Evolutionary conservation across 2,797 vertebrate genomes (phyloP), one percentile per base, ranked within the genome.

Genomic region (Alfaro cultratus): DNA sequence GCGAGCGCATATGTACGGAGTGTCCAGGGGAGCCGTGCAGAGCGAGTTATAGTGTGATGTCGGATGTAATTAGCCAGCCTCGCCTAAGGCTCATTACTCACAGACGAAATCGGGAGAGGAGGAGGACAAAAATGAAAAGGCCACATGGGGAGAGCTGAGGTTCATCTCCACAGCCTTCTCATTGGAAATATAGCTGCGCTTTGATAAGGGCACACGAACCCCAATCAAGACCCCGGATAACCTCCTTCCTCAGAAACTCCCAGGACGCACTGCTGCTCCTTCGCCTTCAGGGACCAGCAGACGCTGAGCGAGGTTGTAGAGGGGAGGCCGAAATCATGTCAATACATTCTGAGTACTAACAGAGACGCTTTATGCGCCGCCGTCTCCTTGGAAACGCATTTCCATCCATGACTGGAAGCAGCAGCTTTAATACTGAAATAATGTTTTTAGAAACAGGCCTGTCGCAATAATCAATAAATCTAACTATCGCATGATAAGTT

Each of bases 1-100:
- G 62, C 31, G 57, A 67, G 80, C 73, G 70, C 83, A 88, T 90
- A 86, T 78, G 72, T 55, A 51, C 78, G 79, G 83, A 53, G 74
- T 70, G 89, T 88, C 85, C 86, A 79, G 79, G 85, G 86, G 76
- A 84, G 74, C 82, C 29, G 13, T 16, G 23, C 79, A 72, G 85
- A 86, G 88, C 36, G 23, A 80, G 85, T 91, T 93, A 82, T 80
- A 89, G 92, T 92, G 91, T 91, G 90, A 93, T 94, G 94, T 94
- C 94, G 87, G 85, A 90, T 95, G 87, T 93, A 95, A 95, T 95
- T 94, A 95, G 90, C 88, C 87, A 90, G 87, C 76, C 82, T 85
- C 79, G 88, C 94, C 85, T 77, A 18, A 83, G 91, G 93, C 92
- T 94, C 92, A 93, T 95, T 95, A 93, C 91, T 95, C 91, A 94